phyloP scores from a whole-genome alignment of 2,113 vertebrate genomes.

The Callochromis pleurospilus region DNA sequence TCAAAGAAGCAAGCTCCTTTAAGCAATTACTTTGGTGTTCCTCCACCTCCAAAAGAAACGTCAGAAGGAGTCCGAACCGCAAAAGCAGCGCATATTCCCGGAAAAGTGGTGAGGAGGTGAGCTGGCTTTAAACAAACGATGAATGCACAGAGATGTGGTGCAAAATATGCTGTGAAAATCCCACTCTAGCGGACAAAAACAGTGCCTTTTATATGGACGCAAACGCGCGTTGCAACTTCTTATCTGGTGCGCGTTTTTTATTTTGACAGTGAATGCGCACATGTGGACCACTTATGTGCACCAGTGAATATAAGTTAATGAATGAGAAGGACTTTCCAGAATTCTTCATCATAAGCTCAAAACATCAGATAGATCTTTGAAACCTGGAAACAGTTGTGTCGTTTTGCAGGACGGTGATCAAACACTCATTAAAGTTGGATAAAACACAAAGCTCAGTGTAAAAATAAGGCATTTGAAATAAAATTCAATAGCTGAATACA shows the following conservation, averaged over 20 bases:
- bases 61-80: accelerated
- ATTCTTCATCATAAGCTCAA: background rate
- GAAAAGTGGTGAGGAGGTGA: background rate
- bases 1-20: too few species aligned
- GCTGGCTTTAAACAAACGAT: background rate
- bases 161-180: background rate
- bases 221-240: background rate
- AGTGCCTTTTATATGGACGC: accelerated
- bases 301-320: background rate
- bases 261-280: background rate
- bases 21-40: too few species aligned
- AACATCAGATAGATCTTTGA: background rate
- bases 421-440: background rate
- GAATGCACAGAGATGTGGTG: accelerated
- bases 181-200: background rate
- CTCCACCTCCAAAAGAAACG: too few species aligned
- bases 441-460: background rate
- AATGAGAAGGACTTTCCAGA: background rate
- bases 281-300: accelerated
- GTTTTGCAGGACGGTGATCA: background rate
- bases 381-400: background rate
- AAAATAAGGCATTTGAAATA: background rate
- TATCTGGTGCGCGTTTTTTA: background rate
- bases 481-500: background rate
- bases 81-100: accelerated